phyloP scores from a whole-genome alignment of 2,888 invertebrate genomes.

The Drosophila siamana region DNA sequence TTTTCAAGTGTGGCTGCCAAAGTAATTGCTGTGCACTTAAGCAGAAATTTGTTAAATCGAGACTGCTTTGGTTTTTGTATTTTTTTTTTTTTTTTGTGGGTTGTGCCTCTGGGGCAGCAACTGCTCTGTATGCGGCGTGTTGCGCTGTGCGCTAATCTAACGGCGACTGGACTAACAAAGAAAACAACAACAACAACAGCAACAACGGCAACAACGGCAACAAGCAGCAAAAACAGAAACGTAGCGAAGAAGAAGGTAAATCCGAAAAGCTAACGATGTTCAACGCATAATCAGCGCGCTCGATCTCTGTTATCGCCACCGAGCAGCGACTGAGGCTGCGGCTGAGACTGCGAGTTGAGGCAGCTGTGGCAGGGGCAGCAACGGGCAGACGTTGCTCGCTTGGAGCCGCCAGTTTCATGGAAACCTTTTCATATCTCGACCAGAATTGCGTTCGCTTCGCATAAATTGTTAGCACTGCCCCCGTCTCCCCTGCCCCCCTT shows the following conservation, averaged over 20 bases:
- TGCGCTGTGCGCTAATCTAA: slow-evolving; percentile 8
- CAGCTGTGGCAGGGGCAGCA: background rate
- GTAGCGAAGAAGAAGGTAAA: slow-evolving; percentile 9
- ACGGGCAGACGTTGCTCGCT: too few species aligned
- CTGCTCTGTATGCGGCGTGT: background rate
- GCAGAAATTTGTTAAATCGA: background rate
- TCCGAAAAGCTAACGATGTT: slow-evolving; percentile 48
- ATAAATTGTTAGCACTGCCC: slow-evolving; percentile 57
- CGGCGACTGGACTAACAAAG: slow-evolving; percentile 35
- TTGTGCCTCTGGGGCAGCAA: background rate
- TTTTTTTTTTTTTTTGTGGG: background rate
- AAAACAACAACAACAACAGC: too few species aligned
- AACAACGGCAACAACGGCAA: slow-evolving; percentile 18
- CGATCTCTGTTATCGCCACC: slow-evolving; percentile 30
- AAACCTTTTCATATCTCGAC: slow-evolving; percentile 51
- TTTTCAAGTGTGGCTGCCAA: background rate
- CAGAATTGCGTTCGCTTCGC: slow-evolving; percentile 72
- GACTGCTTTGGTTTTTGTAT: too few species aligned
- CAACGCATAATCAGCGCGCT: slow-evolving; percentile 54
- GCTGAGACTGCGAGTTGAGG: background rate
- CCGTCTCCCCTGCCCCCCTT: background rate
- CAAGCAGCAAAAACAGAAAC: too few species aligned
- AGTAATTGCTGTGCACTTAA: background rate
- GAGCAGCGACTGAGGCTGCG: background rate
- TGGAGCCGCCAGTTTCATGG: slow-evolving; percentile 40